phyloP scores from a whole-genome alignment of 2,888 invertebrate genomes.

The Sepiola atlantica region DNA sequence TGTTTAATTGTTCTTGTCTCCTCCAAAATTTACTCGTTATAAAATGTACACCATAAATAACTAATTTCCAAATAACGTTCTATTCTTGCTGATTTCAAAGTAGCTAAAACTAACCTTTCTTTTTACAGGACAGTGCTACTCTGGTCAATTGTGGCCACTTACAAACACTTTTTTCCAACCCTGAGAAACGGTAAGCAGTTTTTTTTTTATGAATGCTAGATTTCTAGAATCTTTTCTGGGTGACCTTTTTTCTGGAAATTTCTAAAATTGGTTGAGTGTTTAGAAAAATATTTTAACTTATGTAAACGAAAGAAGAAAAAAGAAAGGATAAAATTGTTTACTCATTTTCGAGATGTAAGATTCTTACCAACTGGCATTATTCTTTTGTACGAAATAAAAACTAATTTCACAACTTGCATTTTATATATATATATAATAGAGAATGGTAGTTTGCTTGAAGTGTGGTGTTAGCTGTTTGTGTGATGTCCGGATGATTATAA shows the following conservation, averaged over 20 bases:
- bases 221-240: background rate
- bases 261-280: background rate
- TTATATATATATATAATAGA: too few species aligned
- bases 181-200: slow-evolving; percentile 32
- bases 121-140: slow-evolving; percentile 24
- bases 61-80: background rate
- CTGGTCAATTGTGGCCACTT: background rate
- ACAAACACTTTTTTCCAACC: slow-evolving; percentile 5
- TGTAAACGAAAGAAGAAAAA: too few species aligned
- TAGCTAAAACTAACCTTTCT: background rate
- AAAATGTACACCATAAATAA: background rate
- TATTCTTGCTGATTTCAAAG: background rate
- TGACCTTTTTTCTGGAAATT: background rate
- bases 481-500: too few species aligned
- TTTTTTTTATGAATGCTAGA: background rate
- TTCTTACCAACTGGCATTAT: too few species aligned
- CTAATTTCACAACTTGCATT: too few species aligned
- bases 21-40: background rate
- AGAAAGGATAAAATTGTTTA: too few species aligned
- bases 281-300: too few species aligned
- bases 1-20: background rate
- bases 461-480: too few species aligned
- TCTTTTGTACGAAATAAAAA: too few species aligned
- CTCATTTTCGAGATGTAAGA: too few species aligned
- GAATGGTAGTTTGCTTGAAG: too few species aligned